A percentile compares a stretch with the other conserved stretches of the same genome.
These are phyloP conservation scores for Hydrozoanthus tunicans DNA, from an alignment of 64 coral and sea anemone species.

Conservation along the genomic window DNA sequence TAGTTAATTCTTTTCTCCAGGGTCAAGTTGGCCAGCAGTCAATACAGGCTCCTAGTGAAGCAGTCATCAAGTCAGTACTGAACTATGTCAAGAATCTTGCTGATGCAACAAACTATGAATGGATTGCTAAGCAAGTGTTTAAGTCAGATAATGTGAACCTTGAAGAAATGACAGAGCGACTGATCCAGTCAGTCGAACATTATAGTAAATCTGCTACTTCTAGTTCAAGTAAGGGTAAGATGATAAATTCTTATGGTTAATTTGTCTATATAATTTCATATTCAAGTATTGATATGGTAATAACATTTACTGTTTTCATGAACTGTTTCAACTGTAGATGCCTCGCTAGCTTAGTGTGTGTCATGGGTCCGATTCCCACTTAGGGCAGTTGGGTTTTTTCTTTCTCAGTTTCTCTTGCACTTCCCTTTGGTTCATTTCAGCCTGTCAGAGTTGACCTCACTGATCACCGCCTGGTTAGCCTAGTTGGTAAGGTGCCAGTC, in stretches of 20 bases:
- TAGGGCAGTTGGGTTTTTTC: too few species aligned
- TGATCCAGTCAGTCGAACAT: slow-evolving; percentile 65
- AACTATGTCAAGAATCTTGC: slow-evolving; percentile 83
- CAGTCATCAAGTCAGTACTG: slow-evolving; percentile 71
- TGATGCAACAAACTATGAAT: slow-evolving; percentile 72
- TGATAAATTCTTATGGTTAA: neutral
- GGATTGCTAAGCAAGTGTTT: slow-evolving; percentile 87
- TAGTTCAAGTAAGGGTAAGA: slow-evolving; percentile 30
- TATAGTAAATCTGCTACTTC: slow-evolving; percentile 22
- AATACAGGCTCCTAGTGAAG: slow-evolving; percentile 87
- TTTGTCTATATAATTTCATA: neutral
- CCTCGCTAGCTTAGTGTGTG: too few species aligned
- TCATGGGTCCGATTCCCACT: too few species aligned
- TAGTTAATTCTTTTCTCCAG: slow-evolving; percentile 15
- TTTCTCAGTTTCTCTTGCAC: too few species aligned
- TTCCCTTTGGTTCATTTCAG: too few species aligned
- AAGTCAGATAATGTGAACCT: slow-evolving; percentile 69
- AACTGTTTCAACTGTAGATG: too few species aligned
- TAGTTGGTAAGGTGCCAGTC: too few species aligned
- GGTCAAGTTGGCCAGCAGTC: slow-evolving; percentile 81
- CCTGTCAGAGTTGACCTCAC: too few species aligned
- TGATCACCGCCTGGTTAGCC: too few species aligned
- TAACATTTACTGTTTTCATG: too few species aligned
- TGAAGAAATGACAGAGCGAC: slow-evolving; percentile 65
- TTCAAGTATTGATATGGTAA: too few species aligned